Conservation (phyloP, 2,888 invertebrate genomes). For the Polyommatus iphigenia region DNA sequence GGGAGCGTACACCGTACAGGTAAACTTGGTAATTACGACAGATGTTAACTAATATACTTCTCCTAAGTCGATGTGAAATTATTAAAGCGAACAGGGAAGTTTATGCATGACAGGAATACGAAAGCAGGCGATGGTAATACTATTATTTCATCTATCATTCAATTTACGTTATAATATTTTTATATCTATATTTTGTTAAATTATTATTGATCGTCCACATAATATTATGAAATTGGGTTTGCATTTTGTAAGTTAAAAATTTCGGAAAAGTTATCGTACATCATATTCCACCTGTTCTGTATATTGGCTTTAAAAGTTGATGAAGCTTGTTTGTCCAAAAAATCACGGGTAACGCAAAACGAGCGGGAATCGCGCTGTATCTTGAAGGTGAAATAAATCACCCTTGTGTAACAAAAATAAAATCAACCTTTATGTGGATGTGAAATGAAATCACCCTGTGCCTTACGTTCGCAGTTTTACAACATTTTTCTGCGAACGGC, state of each 20-base stretch:
- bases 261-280: too few relatives aligned
- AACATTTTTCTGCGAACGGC: slow-evolving; percentile 40
- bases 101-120: background rate
- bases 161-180: background rate
- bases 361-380: background rate
- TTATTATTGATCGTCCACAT: too few relatives aligned
- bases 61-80: slow-evolving; percentile 4
- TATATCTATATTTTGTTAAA: too few relatives aligned
- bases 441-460: slow-evolving; percentile 9
- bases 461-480: slow-evolving; percentile 21
- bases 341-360: background rate
- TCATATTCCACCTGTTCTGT: background rate
- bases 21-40: slow-evolving; percentile 45
- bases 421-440: background rate
- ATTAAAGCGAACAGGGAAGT: background rate
- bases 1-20: slow-evolving; percentile 63
- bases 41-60: slow-evolving; percentile 13
- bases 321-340: background rate
- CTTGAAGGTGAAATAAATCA: background rate
- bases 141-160: background rate
- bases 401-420: background rate
- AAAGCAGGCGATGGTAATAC: background rate
- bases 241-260: too few relatives aligned
- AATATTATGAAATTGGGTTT: too few relatives aligned
- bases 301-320: background rate